Base-by-base conservation (phyloP, 2,113 vertebrate genomes). In the Zosterops japonicus region DNA sequence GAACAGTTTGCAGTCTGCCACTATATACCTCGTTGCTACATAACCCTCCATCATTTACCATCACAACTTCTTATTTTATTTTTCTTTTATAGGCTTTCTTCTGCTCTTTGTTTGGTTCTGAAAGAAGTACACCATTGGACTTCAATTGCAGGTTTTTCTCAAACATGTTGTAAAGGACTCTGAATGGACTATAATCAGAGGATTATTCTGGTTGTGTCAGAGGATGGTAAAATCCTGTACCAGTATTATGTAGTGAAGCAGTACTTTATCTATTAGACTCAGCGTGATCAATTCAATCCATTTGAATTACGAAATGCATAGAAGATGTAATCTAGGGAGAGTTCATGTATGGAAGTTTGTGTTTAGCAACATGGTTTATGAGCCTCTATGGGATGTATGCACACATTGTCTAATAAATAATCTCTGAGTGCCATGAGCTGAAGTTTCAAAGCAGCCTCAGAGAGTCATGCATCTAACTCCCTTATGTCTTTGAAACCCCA, bases 391-490 rank as follows among this genome's bases (percentile, higher is more conserved):
- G 64, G 25, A 78, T 56, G 47, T 84, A 87, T 71, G 35, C 28
- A 63, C 52, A 53, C 46, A 67, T 4, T 78, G 68, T 56, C 69
- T 76, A 87, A 83, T 93, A 95, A 95, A 94, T 81, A 92, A 92
- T 47, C 29, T 68, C 64, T 67, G 72, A 87, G n/a, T 60, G 44
- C 41, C 83, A 42, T 0, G 2, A 88, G 31, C 18, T 93, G 80
- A 71, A 74, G 77, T 87, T 93, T 92, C 76, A 71, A 92, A 96
- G 72, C 88, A 89, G 64, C 49, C 85, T 93, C 82, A 93, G n/a
- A 89, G 82, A 95, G 80, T 87, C 80, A 84, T 81, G 83, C 36
- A 78, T 93, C 82, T 90, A 68, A 87, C 47, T 96, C 85, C 83
- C 71, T 78, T 49, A 94, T 6, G 80, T 28, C 71, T 96, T 82